A percentile compares a stretch with the other conserved stretches of the same genome.
Conservation (phyloP, 2,113 vertebrate species). For the Podarcis muralis region DNA sequence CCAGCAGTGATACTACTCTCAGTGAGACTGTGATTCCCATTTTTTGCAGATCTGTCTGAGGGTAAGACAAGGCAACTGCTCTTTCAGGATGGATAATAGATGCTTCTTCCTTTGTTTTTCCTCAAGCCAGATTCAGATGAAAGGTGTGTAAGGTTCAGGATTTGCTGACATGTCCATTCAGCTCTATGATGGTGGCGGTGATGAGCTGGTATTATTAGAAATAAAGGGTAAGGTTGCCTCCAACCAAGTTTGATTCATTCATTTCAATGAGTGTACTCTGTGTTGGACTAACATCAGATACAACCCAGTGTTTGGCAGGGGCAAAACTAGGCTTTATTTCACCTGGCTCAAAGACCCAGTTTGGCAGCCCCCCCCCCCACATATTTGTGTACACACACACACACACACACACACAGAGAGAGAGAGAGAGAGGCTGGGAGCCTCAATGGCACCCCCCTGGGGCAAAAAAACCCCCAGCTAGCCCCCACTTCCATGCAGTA, state of each 20-base stretch:
- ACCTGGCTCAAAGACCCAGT: too few relatives aligned
- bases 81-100: neutral
- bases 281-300: too few relatives aligned
- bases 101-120: too few relatives aligned
- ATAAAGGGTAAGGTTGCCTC: neutral
- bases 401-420: too few relatives aligned
- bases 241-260: neutral
- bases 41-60: neutral
- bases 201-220: neutral
- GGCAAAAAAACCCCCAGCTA: too few relatives aligned
- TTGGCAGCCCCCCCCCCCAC: too few relatives aligned
- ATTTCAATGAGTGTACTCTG: too few relatives aligned
- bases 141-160: neutral
- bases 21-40: neutral
- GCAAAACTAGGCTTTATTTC: too few relatives aligned
- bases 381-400: neutral
- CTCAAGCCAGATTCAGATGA: neutral
- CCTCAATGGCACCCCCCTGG: too few relatives aligned
- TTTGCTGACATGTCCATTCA: too few relatives aligned
- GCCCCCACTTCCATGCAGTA: neutral
- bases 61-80: neutral
- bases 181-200: neutral
- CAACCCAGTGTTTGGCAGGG: too few relatives aligned
- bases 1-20: neutral
- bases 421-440: too few relatives aligned